Percentiles rank a stretch among this genome's conserved stretches.
phyloP scores from a whole-genome alignment of 23 tunicate genomes.

The Halocynthia roretzi region DNA sequence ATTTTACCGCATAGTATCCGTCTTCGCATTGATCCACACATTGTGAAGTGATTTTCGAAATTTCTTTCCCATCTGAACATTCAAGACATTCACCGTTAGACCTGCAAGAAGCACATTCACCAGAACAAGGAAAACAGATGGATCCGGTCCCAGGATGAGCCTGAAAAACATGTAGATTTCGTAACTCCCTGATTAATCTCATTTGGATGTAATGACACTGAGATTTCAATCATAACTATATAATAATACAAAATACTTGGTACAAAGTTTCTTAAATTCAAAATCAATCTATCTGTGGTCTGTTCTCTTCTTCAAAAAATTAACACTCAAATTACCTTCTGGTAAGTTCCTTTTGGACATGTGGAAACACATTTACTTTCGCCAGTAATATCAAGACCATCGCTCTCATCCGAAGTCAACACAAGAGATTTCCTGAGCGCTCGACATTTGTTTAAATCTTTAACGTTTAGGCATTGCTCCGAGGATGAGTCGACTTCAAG shows the following conservation, averaged over 20 bases:
- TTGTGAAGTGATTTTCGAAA: conserved; percentile 26
- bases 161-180: too few species aligned
- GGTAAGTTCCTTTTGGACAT: conserved; percentile 19
- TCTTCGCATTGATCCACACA: conserved; percentile 49
- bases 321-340: background rate
- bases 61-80: conserved; percentile 34
- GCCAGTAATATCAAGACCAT: background rate
- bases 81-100: conserved; percentile 30
- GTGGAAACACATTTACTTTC: background rate
- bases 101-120: conserved; percentile 44
- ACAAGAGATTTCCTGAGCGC: conserved; percentile 1
- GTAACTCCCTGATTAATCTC: too few species aligned
- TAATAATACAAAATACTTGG: too few species aligned
- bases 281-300: too few species aligned
- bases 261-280: too few species aligned
- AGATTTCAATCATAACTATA: too few species aligned
- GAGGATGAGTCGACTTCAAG: conserved; percentile 4
- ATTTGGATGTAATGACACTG: background rate
- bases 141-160: conserved; percentile 2
- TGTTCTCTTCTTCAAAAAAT: too few species aligned
- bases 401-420: conserved; percentile 4
- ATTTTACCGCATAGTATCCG: conserved; percentile 43
- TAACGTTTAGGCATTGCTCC: conserved; percentile 7
- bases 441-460: background rate
- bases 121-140: conserved; percentile 50